These are phyloP conservation scores for Schizothorax lantsangensis DNA, from an alignment of 2,797 vertebrate species.

Conservation along the genomic window DNA sequence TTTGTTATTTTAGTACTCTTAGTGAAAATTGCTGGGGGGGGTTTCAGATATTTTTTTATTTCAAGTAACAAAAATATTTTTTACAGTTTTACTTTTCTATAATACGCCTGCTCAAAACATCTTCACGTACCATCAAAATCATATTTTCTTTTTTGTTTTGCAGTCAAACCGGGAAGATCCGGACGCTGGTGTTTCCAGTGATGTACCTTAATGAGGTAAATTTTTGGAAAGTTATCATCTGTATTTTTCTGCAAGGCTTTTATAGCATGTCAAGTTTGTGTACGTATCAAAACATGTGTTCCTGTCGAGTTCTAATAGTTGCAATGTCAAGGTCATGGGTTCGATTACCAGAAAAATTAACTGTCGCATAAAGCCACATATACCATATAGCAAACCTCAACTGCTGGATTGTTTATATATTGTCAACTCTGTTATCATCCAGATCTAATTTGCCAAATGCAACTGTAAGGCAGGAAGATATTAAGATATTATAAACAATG, in stretches of 20 bases:
- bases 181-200: constrained; percentile 87
- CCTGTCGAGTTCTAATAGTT: not conserved
- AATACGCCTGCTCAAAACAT: not conserved
- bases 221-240: not conserved
- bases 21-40: not conserved
- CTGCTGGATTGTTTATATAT: not conserved
- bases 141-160: constrained; percentile 5
- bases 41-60: no score
- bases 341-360: not conserved
- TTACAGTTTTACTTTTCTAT: not conserved
- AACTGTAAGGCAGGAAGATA: not conserved
- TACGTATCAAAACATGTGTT: not conserved
- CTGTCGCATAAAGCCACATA: not conserved
- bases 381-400: not conserved
- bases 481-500: not conserved
- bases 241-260: not conserved
- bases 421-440: not conserved
- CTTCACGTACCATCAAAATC: not conserved
- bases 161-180: constrained; percentile 85
- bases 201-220: constrained; percentile 94
- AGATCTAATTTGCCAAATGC: not conserved
- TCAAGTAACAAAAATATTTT: not conserved
- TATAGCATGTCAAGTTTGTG: not conserved
- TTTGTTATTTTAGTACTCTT: not conserved
- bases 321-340: not conserved